Conservation (phyloP, 2,113 vertebrate species). For the Peromyscus maniculatus region DNA sequence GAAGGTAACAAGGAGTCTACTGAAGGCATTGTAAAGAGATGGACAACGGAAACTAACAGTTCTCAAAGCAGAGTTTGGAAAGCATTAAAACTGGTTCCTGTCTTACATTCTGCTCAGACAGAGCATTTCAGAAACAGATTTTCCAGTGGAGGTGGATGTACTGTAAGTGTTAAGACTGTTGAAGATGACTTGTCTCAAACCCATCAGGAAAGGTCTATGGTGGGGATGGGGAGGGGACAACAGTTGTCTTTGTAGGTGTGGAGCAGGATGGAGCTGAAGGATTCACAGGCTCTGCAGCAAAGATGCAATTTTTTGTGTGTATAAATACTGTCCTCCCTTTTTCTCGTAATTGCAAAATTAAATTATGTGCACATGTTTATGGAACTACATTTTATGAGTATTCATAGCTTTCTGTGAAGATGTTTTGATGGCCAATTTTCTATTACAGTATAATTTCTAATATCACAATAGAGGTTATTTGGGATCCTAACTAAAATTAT, state of each 20-base stretch:
- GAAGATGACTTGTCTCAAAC: background rate
- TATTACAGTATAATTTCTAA: background rate
- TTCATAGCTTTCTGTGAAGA: background rate
- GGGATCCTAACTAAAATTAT: constrained; percentile 19
- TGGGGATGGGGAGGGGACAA: background rate
- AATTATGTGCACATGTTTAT: background rate
- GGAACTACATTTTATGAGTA: background rate
- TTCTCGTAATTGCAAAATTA: background rate
- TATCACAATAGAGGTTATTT: background rate
- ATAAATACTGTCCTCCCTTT: background rate
- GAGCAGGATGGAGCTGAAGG: background rate
- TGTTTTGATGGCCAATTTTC: background rate
- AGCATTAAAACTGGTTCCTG: background rate
- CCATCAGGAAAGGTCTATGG: background rate
- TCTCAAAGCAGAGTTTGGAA: constrained; percentile 25
- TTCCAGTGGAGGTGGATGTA: background rate
- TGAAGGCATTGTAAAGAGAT: background rate
- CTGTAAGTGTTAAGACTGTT: background rate
- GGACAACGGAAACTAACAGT: background rate
- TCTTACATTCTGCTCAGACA: background rate
- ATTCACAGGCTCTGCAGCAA: background rate
- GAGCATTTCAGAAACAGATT: background rate
- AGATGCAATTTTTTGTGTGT: background rate
- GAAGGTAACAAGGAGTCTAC: background rate
- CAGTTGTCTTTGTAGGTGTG: background rate